Conservation (phyloP, 2,113 vertebrate species). For the Chitala chitala region DNA sequence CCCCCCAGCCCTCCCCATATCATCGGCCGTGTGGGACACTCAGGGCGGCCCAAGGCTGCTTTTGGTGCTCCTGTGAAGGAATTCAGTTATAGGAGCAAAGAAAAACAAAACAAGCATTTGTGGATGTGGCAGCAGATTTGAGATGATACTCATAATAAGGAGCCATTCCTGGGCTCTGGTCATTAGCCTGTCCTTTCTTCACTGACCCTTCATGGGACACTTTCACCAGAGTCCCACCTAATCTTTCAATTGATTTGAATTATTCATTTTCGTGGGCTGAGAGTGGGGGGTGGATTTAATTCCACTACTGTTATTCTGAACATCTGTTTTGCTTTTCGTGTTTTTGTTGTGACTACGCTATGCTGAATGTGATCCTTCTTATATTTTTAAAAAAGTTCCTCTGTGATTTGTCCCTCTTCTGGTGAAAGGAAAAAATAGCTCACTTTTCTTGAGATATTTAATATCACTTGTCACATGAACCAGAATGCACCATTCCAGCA, state of each 20-base stretch:
- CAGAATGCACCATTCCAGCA: constrained; percentile 30
- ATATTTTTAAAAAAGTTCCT: not conserved
- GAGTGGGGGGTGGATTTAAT: not conserved
- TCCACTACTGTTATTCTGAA: not conserved
- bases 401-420: not conserved
- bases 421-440: constrained; percentile 17
- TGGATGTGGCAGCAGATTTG: constrained; percentile 77
- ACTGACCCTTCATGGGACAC: constrained; percentile 28
- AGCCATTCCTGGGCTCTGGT: constrained; percentile 31
- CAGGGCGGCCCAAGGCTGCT: not conserved
- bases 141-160: constrained; percentile 75
- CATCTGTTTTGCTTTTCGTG: not conserved
- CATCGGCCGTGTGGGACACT: constrained; percentile 66
- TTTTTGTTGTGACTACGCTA: constrained; percentile 2
- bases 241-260: constrained; percentile 38
- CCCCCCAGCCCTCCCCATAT: constrained; percentile 43
- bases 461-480: constrained; percentile 21
- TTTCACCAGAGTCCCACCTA: constrained; percentile 35
- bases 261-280: constrained; percentile 10
- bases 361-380: not conserved
- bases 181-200: constrained; percentile 43
- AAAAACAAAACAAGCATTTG: constrained; percentile 77
- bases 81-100: constrained; percentile 50
- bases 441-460: constrained; percentile 39
- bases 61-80: constrained; percentile 30